Base-by-base conservation (phyloP, 53 echinoderm and acorn worm species). In the Mesocentrotus franciscanus region DNA sequence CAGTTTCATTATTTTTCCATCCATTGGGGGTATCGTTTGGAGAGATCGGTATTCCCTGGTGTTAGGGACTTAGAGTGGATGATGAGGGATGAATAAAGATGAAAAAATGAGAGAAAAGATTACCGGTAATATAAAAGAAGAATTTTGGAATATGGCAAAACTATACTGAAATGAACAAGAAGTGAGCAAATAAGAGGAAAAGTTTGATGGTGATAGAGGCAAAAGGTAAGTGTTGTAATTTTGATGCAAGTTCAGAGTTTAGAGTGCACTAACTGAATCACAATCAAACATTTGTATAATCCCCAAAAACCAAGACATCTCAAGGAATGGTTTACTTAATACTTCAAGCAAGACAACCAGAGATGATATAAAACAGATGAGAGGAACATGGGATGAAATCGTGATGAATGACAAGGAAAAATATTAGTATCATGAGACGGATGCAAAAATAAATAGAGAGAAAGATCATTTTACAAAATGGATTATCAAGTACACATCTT, bases 11-110 rank as follows among this genome's bases (percentile, higher is more conserved):
- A 87, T 87, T 56, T 87, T 87, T 58, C 5, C 10, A n/a, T 13
- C 29, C 87, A 27, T n/a, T 57, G n/a, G 87, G 75, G 87, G 87
- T 87, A 81, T 18, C 59, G 59, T 87, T 87, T 87, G 87, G 87
- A 58, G 29, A 87, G 1, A 26, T 27, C 26, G n/a, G 26, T n/a
- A 58, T 87, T 58, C 87, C 87, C 58, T 2, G 5, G 87, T 27
- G 87, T 58, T 57, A 3, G 2, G 34, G 58, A 56, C 58, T 56
- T n/a, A 87, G 13, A 58, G 0, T 27, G 56, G 26, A 87, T 56
- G 87, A 57, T 58, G 87, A 87, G 59, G 59, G 87, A 87, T 87
- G n/a, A 24, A 57, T 20, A 30, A 81, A 81, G 42, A 81, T 8
- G 5, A 0, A 78, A 78, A 78, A 78, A 78, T 29, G 81, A 36